Conservation (phyloP, 2,888 invertebrate species). For the Drosophila bunnanda region DNA sequence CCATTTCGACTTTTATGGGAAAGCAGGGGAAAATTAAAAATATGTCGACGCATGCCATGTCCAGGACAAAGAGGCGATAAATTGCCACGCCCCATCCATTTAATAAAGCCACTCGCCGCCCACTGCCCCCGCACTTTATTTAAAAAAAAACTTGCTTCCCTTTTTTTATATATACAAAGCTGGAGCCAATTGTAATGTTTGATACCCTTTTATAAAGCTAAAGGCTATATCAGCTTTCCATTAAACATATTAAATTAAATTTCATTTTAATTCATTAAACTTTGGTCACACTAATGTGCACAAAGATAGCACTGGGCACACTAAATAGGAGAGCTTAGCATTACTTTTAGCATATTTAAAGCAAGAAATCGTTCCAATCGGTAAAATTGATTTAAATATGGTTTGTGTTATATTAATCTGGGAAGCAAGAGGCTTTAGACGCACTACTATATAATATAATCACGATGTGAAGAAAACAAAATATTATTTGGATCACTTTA, state of each 20-base stretch:
- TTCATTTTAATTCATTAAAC: not conserved
- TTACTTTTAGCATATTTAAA: not conserved
- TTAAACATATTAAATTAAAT: not conserved
- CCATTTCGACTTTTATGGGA: not conserved
- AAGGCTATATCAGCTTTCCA: not conserved
- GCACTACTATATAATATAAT: no score
- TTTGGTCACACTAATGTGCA: not conserved
- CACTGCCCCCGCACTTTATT: not conserved
- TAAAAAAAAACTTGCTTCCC: no score
- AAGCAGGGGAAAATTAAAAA: constrained; percentile 25
- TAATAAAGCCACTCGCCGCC: constrained; percentile 8
- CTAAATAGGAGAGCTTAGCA: not conserved
- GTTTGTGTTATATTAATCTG: not conserved
- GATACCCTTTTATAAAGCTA: constrained; percentile 8
- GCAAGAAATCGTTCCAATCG: not conserved
- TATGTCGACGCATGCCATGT: constrained; percentile 48
- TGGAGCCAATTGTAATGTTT: not conserved
- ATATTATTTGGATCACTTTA: not conserved
- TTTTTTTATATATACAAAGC: no score
- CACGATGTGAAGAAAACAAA: not conserved
- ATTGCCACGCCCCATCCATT: constrained; percentile 33
- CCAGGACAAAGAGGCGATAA: constrained; percentile 47
- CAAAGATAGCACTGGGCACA: no score
- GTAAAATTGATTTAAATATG: not conserved
- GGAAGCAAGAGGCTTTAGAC: no score